Evolutionary conservation across 2,797 vertebrate species (phyloP).

Genomic region (Enteromius treurensis): DNA sequence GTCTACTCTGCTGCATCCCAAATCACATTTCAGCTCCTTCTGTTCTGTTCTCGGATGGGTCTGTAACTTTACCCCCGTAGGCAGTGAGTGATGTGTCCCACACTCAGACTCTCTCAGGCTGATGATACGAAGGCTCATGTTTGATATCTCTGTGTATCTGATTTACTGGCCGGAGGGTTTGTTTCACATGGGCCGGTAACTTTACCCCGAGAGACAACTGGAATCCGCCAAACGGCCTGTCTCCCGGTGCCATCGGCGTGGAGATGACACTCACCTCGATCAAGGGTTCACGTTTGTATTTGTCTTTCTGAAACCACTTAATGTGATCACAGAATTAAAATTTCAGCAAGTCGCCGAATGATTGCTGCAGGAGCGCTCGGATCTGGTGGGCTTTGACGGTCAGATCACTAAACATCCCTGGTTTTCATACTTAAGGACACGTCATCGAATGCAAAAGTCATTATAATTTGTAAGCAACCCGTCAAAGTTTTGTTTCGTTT

Average conservation of each 20-base stretch:
- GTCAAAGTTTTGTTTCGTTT: constrained; percentile 75
- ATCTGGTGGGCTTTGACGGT: constrained; percentile 58
- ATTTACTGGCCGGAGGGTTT: constrained; percentile 54
- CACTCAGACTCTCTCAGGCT: constrained; percentile 42
- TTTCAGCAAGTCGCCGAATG: constrained; percentile 75
- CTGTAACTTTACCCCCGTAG: constrained; percentile 48
- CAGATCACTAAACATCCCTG: constrained; percentile 29
- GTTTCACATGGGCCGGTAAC: constrained; percentile 67
- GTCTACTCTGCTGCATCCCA: constrained; percentile 7
- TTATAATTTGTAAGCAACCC: constrained; percentile 32
- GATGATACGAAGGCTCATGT: constrained; percentile 53
- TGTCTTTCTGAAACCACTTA: constrained; percentile 75
- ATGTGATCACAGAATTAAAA: constrained; percentile 80
- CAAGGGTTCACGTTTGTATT: constrained; percentile 72
- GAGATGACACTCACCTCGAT: constrained; percentile 67
- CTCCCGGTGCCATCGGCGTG: constrained; percentile 67
- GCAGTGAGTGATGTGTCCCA: constrained; percentile 42
- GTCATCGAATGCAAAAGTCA: constrained; percentile 35
- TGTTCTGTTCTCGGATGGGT: constrained; percentile 30
- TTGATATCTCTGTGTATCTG: constrained; percentile 64
- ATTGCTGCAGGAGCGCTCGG: constrained; percentile 57
- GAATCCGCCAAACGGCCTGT: constrained; percentile 60
- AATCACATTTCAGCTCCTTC: constrained; percentile 37
- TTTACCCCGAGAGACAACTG: constrained; percentile 63
- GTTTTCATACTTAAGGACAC: constrained; percentile 34